Base-by-base conservation (phyloP, 2,888 invertebrate genomes). In the Gasteruption jaculator region DNA sequence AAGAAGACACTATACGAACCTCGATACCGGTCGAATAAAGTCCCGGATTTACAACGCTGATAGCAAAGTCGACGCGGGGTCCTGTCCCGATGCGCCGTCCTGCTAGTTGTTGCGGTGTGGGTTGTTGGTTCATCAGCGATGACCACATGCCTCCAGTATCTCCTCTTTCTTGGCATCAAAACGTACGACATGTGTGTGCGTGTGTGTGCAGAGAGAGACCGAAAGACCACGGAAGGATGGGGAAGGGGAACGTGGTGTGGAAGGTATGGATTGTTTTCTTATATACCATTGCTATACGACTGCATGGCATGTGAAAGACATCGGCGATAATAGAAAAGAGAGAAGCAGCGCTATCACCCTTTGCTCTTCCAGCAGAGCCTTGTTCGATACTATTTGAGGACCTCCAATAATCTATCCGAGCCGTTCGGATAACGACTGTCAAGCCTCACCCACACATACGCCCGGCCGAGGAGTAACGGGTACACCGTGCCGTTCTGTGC, bases 1-100 rank as follows among this genome's bases (percentile, higher is more conserved):
- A n/a, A n/a, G 62, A 65, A 61, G 65, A 68, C 65, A 63, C 68
- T 65, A 68, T 69, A 69, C n/a, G n/a, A 69, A 69, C 67, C 64
- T 63, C 65, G 66, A 68, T 69, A 69, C 65, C 59, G 60, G 58
- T 58, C 60, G 61, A 68, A 69, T 69, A 68, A 69, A 68, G 64
- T 66, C 59, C 62, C 60, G 66, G 66, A 68, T 69, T 69, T 69
- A 69, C 66, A 65, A 58, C 63, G 61, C 63, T 61, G 68, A 68
- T 69, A 68, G 56, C 56, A 52, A 52, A 56, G n/a, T n/a, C 51
- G 53, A 59, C 56, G 54, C 58, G 52, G 55, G 54, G 61, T 63
- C 58, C 57, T 59, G 58, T 60, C 57, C 52, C 56, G 51, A 52
- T 49, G 53, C 41, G 41, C 56, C 54, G 61, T 58, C 57, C 58